Evolutionary conservation across 2,113 vertebrate species (phyloP), one percentile per base, ranked within the genome.

Genomic region (Cathartes aura): DNA sequence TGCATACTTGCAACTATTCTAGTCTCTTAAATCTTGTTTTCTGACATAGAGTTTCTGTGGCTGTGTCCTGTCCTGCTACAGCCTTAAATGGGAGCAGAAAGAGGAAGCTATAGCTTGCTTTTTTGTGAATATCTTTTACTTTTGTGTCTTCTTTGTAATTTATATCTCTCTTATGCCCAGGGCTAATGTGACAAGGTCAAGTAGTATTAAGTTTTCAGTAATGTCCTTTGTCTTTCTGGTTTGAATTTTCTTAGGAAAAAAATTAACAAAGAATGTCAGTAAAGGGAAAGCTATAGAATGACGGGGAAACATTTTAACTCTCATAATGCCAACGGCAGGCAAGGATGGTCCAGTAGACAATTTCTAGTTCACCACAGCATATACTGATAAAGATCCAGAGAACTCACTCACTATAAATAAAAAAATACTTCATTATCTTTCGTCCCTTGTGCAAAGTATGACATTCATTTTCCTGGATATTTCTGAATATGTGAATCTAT

Each of bases 171-270:
- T 98, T 97, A 98, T 98, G 98, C 98, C 98, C 96, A 98, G 90
- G 98, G 98, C 98, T 98, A 98, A 98, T 98, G 98, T 98, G 98
- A 98, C 98, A 98, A 98, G 98, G 98, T 98, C 98, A 98, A 98
- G 97, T 98, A 92, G 98, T 98, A 98, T 98, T 98, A 97, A 98
- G 98, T 98, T 98, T 98, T 98, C 98, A 84, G 96, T 98, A 98
- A 98, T 98, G 98, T 98, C 98, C 94, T 98, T 98, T 98, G 98
- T 98, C 98, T 98, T 98, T 98, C 98, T 98, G 98, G 98, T 98
- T 98, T 98, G 98, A 98, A 98, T 98, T 98, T 98, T 98, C 98
- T 96, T 97, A 74, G 88, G 96, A 97, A 98, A 97, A 98, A 96
- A 97, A 98, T 98, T 97, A 97, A 97, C 93, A 97, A 96, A 98